Evolutionary conservation across 2,888 invertebrate genomes (phyloP), one percentile per base, ranked within the genome.

Genomic region (Strigamia crassipes): DNA sequence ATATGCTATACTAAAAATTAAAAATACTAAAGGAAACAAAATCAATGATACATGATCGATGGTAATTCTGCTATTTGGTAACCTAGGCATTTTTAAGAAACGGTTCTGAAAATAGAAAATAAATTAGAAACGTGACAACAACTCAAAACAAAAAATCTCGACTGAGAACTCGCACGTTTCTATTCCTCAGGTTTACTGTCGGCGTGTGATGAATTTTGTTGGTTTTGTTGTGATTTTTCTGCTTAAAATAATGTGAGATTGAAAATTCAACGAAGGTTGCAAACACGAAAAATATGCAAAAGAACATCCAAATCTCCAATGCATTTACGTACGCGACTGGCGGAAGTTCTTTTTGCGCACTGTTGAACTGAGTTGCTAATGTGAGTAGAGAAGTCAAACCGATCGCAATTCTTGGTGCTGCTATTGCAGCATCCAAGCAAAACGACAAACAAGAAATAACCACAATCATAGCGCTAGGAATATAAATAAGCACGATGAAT

Each of bases 291-390:
- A 73, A 73, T 15, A 73, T 73, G n/a, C 73, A 73, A 8, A 73
- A 73, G 13, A 73, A 73, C 73, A 73, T 73, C 73, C 73, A 73
- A 27, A 27, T 13, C 10, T 73, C 73, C 31, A 73, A 73, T 12
- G 73, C 73, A 27, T 73, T 73, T 12, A 73, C 31, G 73, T 73
- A 73, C 0, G 73, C 12, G 8, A 73, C 73, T 15, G 73, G 73
- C 4, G 73, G 73, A 31, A 73, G 31, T 15, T 73, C 73, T 73
- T 10, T 73, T n/a, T 73, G 73, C 13, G 13, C 31, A 31, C 4
- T 73, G 13, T 73, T 73, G 31, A 73, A 73, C 27, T 73, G 73
- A 73, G 73, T 73, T 73, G 73, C 73, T 73, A 73, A n/a, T 15
- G 73, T 73, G 27, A 73, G 31, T 1, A 73, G 13, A 12, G 73